Base-by-base conservation (phyloP, 2,113 vertebrate genomes). In the Struthidea cinerea region DNA sequence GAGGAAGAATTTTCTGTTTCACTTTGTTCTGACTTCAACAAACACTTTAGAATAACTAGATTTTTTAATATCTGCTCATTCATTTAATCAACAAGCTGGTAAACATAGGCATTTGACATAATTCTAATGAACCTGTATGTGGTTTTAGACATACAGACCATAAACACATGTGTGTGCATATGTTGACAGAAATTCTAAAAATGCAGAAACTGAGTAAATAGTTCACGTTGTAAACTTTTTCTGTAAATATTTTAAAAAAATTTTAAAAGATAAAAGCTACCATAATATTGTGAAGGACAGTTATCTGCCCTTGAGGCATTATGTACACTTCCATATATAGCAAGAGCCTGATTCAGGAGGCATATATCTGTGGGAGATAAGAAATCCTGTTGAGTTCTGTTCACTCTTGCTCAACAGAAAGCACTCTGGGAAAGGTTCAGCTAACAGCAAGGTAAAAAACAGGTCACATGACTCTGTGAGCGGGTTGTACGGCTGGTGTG, bases 141-240 rank as follows among this genome's bases (percentile, higher is more conserved):
- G n/a, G 35, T 76, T 87, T 80, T 70, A 77, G 28, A 33, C 17
- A 50, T 41, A 27, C 13, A 41, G 28, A 33, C 26, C 6, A n/a
- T 30, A 57, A 42, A 32, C 3, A 24, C 3, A n/a, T n/a, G 4
- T 6, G 3, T 33, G 3, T 26, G 7, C 24, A 3, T 49, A 6
- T 24, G 8, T 13, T 76, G 64, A 30, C 16, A 67, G 19, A 28
- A 56, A 33, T 55, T 67, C 16, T 26, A 20, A 22, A 77, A 67
- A 53, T 12, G 23, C 26, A 61, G 44, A 35, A 52, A 37, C 9
- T 20, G 8, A 59, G 13, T n/a, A 74, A 57, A 47, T 20, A 42
- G 15, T 52, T 85, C 20, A 37, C 2, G 1, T 41, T 63, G 11
- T 5, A 82, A 65, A 50, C 17, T 22, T 55, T 28, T 81, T 49